These are phyloP conservation scores for Alligator mississippiensis DNA, from an alignment of 2,113 vertebrate species.

Conservation along the genomic window DNA sequence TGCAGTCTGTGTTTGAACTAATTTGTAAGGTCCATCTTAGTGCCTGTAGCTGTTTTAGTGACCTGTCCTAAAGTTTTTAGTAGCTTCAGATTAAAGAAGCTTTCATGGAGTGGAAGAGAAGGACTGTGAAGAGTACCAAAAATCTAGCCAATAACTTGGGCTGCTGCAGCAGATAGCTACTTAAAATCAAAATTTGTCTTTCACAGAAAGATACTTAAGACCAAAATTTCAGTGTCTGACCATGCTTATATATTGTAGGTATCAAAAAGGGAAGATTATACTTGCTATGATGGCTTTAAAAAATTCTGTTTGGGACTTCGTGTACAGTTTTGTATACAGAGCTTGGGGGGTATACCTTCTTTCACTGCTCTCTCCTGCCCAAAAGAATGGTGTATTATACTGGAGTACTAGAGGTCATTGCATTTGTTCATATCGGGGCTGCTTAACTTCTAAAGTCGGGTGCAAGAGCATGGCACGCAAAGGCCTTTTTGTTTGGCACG, in stretches of 20 bases:
- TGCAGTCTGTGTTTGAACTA: not conserved
- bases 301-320: not conserved
- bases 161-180: not conserved
- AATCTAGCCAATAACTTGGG: not conserved
- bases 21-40: not conserved
- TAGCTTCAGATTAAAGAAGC: not conserved
- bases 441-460: no score
- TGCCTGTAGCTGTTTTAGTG: not conserved
- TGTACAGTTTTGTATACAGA: not conserved
- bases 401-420: no score
- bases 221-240: not conserved
- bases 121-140: not conserved
- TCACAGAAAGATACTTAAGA: not conserved
- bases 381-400: no score
- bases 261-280: not conserved
- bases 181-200: not conserved
- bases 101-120: accelerated
- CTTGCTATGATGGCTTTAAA: not conserved
- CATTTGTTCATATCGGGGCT: no score
- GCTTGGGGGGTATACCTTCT: no score
- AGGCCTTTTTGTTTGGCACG: no score
- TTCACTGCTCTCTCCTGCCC: no score
- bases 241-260: not conserved
- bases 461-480: no score
- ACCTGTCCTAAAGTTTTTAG: not conserved